These are phyloP conservation scores for Montifringilla adamsi DNA, from an alignment of 2,113 vertebrate genomes.

Conservation along the genomic window DNA sequence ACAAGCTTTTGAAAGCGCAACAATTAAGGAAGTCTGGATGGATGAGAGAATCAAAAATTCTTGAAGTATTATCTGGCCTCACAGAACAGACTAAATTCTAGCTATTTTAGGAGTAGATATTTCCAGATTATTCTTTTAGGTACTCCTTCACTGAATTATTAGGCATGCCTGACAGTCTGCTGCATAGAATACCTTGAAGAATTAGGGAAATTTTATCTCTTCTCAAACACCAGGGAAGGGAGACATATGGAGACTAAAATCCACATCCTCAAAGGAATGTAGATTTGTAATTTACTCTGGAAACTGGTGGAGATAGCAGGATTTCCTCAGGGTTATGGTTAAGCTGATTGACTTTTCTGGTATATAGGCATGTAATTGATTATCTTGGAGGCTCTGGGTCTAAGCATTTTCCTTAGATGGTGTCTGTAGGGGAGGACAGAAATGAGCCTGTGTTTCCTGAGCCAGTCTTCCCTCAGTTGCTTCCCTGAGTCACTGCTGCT, in stretches of 20 bases:
- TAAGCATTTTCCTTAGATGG: background rate
- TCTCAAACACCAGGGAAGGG: background rate
- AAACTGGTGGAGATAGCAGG: slow-evolving; percentile 21
- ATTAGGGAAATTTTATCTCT: slow-evolving; percentile 3
- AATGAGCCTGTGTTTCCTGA: background rate
- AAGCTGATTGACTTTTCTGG: slow-evolving; percentile 57
- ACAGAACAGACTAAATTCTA: background rate
- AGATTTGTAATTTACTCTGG: slow-evolving; percentile 29
- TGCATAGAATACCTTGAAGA: background rate
- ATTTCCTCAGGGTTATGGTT: slow-evolving; percentile 29
- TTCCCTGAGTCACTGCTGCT: background rate
- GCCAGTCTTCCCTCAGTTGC: background rate
- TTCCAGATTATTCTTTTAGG: background rate
- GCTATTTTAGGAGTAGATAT: background rate
- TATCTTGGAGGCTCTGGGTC: background rate
- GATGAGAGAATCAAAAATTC: background rate
- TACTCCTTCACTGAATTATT: background rate
- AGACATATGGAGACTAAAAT: background rate
- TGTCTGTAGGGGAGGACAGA: background rate
- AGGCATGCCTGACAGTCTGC: background rate
- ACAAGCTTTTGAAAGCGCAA: background rate
- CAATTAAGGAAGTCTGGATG: background rate
- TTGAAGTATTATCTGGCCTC: background rate
- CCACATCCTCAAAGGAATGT: slow-evolving; percentile 26
- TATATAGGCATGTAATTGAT: slow-evolving; percentile 44